Percentiles rank a stretch among this genome's conserved stretches.
Conservation (phyloP, 2,113 vertebrate genomes). For the Solenodon paradoxus region DNA sequence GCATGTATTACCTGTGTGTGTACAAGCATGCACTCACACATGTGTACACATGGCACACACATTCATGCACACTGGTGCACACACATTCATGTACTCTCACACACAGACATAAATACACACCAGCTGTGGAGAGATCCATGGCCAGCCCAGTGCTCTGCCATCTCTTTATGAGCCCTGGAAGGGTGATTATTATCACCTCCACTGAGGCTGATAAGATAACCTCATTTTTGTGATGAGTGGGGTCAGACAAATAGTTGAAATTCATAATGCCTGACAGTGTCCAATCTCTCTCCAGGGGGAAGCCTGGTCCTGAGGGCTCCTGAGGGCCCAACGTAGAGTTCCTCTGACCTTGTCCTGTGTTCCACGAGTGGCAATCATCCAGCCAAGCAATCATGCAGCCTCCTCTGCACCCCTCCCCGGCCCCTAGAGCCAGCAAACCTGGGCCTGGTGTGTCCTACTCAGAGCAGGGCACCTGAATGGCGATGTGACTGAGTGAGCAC, state of each 20-base stretch:
- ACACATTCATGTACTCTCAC: rapidly evolving
- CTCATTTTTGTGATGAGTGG: neutral
- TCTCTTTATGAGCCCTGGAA: neutral
- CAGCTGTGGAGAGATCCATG: neutral
- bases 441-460: neutral
- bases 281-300: neutral
- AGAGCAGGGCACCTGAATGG: neutral
- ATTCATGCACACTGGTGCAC: too few relatives aligned
- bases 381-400: neutral
- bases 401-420: neutral
- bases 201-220: too few relatives aligned
- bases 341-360: neutral
- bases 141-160: neutral
- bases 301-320: neutral
- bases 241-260: neutral
- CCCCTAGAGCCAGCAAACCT: neutral
- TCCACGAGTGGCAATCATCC: neutral
- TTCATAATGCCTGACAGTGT: neutral
- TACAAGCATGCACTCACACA: neutral
- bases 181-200: neutral
- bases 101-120: neutral
- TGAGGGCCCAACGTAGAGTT: neutral
- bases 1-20: rapidly evolving
- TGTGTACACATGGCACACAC: neutral
- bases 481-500: neutral